Evolutionary conservation across 2,888 invertebrate genomes (phyloP).

Genomic region (Pseudanteris insignis): DNA sequence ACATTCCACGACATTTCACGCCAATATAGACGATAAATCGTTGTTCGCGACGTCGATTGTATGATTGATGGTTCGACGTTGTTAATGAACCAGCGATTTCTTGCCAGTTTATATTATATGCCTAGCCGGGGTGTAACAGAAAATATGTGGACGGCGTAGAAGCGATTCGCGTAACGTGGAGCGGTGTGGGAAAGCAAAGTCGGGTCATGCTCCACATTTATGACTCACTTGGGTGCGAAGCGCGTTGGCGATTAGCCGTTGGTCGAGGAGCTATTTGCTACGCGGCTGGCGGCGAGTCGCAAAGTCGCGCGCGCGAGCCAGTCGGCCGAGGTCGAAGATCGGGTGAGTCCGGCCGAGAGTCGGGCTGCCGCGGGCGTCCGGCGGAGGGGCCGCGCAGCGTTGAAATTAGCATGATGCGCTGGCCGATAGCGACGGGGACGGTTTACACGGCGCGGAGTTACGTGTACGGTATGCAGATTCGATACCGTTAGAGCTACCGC

Average conservation of each 20-base stretch:
- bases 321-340: background rate
- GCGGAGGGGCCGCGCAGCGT: constrained; percentile 35
- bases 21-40: constrained; percentile 21
- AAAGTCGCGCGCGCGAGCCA: too few species aligned
- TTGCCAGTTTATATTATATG: too few species aligned
- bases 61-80: constrained; percentile 10
- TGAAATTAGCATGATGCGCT: constrained; percentile 55
- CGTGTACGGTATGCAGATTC: constrained; percentile 57
- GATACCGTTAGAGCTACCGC: constrained; percentile 57
- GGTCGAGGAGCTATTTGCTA: constrained; percentile 41
- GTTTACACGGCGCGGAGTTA: constrained; percentile 47
- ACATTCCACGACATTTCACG: constrained; percentile 30
- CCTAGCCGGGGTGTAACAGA: too few species aligned
- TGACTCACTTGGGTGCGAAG: constrained; percentile 21
- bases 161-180: background rate
- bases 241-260: constrained; percentile 28
- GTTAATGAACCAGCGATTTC: background rate
- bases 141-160: background rate
- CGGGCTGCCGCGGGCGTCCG: constrained; percentile 33
- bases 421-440: constrained; percentile 50
- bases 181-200: constrained; percentile 23
- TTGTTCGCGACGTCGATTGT: too few species aligned
- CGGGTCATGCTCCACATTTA: constrained; percentile 24
- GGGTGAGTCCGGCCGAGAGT: constrained; percentile 14
- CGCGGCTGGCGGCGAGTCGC: constrained; percentile 29